phyloP scores from a whole-genome alignment of 92 coral and sea anemone species.

The Umimayanthus chanpuru region DNA sequence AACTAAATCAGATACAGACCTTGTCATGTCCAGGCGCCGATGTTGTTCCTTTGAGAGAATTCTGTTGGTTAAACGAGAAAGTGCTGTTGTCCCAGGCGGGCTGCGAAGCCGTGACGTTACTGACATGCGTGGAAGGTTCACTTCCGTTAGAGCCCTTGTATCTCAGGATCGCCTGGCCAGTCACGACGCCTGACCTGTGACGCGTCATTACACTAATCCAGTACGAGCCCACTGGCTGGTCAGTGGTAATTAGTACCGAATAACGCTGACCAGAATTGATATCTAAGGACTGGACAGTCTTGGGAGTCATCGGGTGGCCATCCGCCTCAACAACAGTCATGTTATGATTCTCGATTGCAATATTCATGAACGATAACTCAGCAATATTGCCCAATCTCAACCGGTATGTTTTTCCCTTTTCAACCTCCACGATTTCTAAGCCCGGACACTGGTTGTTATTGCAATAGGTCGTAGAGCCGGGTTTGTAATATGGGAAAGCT shows the following conservation, averaged over 20 bases:
- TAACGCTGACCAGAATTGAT: conserved; percentile 47
- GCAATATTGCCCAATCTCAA: conserved; percentile 41
- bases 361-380: conserved; percentile 49
- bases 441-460: conserved; percentile 17
- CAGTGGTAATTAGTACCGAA: conserved; percentile 40
- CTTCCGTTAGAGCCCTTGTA: conserved; percentile 23
- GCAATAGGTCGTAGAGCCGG: conserved; percentile 17
- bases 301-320: conserved; percentile 21
- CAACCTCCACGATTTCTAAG: conserved; percentile 34
- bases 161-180: conserved; percentile 28
- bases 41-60: conserved; percentile 12
- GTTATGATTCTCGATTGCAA: conserved; percentile 47
- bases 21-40: conserved; percentile 39
- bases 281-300: conserved; percentile 18
- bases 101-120: conserved; percentile 41
- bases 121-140: conserved; percentile 22
- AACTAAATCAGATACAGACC: background rate
- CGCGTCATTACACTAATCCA: conserved; percentile 52
- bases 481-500: conserved; percentile 31
- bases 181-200: conserved; percentile 27
- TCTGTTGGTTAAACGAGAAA: conserved; percentile 41
- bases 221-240: conserved; percentile 46
- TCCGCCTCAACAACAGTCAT: conserved; percentile 44
- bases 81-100: conserved; percentile 50
- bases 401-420: conserved; percentile 46